A percentile compares a stretch with the other conserved stretches of the same genome.
These are phyloP conservation scores for Pogonognathellus flavescens DNA, from an alignment of 1,140 invertebrate genomes.

Conservation along the genomic window DNA sequence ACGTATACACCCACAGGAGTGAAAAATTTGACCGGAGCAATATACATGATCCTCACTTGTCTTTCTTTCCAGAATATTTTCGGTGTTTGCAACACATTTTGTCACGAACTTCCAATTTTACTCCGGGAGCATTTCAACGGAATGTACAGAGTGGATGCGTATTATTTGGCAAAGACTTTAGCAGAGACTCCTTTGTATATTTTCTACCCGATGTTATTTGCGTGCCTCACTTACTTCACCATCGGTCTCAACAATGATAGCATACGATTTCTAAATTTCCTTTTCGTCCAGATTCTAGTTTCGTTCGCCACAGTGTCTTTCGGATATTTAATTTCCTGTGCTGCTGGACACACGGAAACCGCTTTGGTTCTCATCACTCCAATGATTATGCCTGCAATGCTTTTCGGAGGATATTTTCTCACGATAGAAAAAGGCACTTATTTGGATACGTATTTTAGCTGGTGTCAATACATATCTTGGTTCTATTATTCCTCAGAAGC, in stretches of 20 bases:
- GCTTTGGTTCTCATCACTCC: slow-evolving; percentile 72
- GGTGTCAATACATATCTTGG: slow-evolving; percentile 73
- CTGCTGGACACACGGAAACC: slow-evolving; percentile 45
- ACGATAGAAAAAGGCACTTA: slow-evolving; percentile 69
- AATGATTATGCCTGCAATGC: slow-evolving; percentile 72
- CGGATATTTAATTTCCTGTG: slow-evolving; percentile 80
- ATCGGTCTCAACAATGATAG: slow-evolving; percentile 76
- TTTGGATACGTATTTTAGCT: slow-evolving; percentile 70
- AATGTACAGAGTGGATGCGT: slow-evolving; percentile 92
- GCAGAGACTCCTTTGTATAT: slow-evolving; percentile 88
- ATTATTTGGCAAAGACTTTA: slow-evolving; percentile 92
- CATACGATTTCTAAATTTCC: slow-evolving; percentile 69
- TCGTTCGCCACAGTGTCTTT: slow-evolving; percentile 76
- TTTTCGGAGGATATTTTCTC: slow-evolving; percentile 74
- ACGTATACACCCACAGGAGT: slow-evolving; percentile 86
- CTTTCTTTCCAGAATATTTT: slow-evolving; percentile 81
- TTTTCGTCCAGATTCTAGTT: not conserved
- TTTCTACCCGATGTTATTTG: slow-evolving; percentile 86
- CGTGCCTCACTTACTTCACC: slow-evolving; percentile 87
- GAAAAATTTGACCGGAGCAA: slow-evolving; percentile 94
- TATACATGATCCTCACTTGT: slow-evolving; percentile 91
- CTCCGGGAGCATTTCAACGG: slow-evolving; percentile 90
- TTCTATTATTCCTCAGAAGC: slow-evolving; percentile 73
- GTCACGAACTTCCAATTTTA: slow-evolving; percentile 76
- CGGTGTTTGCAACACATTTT: slow-evolving; percentile 62